Evolutionary conservation across 2,113 vertebrate genomes (phyloP), one percentile per base, ranked within the genome.

Genomic region (Dendrocopos noguchii): DNA sequence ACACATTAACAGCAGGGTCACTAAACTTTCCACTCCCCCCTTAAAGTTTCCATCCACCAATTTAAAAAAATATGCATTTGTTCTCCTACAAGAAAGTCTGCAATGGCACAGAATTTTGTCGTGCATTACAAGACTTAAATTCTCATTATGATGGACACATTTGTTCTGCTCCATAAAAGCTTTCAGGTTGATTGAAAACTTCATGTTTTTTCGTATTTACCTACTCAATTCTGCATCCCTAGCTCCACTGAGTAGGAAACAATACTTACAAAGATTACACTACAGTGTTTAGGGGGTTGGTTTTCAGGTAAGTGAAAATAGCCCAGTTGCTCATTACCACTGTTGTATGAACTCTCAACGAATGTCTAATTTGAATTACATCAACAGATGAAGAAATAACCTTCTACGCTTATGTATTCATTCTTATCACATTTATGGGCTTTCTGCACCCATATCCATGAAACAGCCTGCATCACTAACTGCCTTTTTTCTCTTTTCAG

Each of bases 61-160:
- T 0, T 27, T 19, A 15, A 66, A 52, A 39, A 55, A 31, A 46
- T 29, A 60, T 39, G 59, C 25, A n/a, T 7, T 47, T 17, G 3
- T 63, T 20, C 57, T 9, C 5, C 13, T 6, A 12, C 12, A 46
- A n/a, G 39, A 36, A 76, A n/a, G 31, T 14, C 2, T 0, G 57
- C 6, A 15, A 0, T 25, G 6, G 11, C 0, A 0, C 13, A 70
- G 21, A 14, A 14, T 31, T 63, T 21, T 42, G 16, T 42, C 75
- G 47, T 16, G 63, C 21, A 8, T 56, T 27, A 31, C 7, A 81
- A 19, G 4, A 79, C 10, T 71, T 52, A 53, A 33, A 73, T 65
- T 65, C 24, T 31, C 53, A 28, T n/a, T 21, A 34, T 13, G 31
- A 68, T 3, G 2, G 31, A 28, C 17, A 46, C 0, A 0, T 31